Base-by-base conservation (phyloP, 2,888 invertebrate species). In the Apeira syringaria region DNA sequence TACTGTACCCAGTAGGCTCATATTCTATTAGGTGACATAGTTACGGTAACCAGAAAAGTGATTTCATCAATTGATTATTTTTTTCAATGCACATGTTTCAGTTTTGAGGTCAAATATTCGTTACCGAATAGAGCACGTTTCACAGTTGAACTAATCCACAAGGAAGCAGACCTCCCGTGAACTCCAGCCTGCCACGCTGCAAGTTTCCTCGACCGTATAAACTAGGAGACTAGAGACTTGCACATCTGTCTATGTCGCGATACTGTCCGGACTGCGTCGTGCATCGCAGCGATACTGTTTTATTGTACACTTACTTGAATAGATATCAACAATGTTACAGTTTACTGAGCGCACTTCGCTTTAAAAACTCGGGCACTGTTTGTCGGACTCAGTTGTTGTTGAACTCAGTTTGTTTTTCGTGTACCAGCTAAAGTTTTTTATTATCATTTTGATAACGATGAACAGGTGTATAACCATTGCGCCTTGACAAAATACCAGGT, bases 201-300 rank as follows among this genome's bases (percentile, higher is more conserved):
- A 43, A 31, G 32, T 28, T 28, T 2, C 20, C 31, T 10, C 13
- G 28, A 36, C 32, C 43, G 22, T 28, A 20, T 20, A 36, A 28
- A 44, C 29, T 36, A 29, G 28, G 15, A 13, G n/a, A 30, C 2
- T 18, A 30, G 32, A 24, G 52, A 44, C 41, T 26, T 39, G 42
- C 22, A 38, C 50, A 58, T 58, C 40, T 41, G 43, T 53, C 53
- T 49, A 33, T 37, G 52, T 55, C 51, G 26, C 11, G 47, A 51
- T 46, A 47, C 30, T 40, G 51, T 52, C 51, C 26, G 44, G 42
- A 40, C 42, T 51, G 13, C 42, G 22, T 31, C 36, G 44, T 47
- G 31, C 35, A 25, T 44, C 34, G 43, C 18, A 34, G n/a, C 18
- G 34, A 34, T 27, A 34, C 26, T 34, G 34, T 49, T 54, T 54